Evolutionary conservation across 2,113 vertebrate species (phyloP), one percentile per base, ranked within the genome.

Genomic region (Pelusios castaneus): DNA sequence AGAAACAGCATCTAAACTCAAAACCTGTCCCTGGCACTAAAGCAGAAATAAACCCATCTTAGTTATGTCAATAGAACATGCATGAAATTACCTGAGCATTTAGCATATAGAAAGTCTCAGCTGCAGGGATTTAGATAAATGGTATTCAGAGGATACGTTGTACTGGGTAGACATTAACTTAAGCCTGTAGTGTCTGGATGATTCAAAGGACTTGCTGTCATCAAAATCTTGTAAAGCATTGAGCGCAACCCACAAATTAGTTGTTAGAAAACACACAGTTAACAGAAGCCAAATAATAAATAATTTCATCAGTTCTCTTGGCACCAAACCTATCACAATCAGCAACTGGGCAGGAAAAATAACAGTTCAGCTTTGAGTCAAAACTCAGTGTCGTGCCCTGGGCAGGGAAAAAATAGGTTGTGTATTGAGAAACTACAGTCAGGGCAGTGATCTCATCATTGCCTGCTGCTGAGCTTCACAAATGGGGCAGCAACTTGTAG

Each of bases 1-100:
- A 94, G 84, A 90, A 92, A 85, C 34, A 43, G 10, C 60, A 85
- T 4, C 29, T 79, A 67, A 85, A 73, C 58, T 89, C 25, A 31
- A 22, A 54, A 5, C 8, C 82, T 63, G 1, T 24, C 17, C n/a
- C 92, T 80, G 16, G 27, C n/a, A 67, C 45, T 54, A 90, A 51
- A 78, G 24, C 31, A 58, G 81, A 88, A 94, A 11, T 2, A 92
- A 93, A 10, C 21, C 8, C 4, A 51, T 29, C 2, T 70, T 55
- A 54, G 56, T 10, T 22, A 3, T 58, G 5, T 25, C 83, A 47
- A 82, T 5, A 88, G 22, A 14, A 24, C 70, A 88, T 17, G 12
- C 76, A 83, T 67, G 41, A 89, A 67, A 41, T 25, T 82, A 3
- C 41, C 27, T 90, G 49, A 75, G 83, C 21, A 41, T 55, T 54